These are phyloP conservation scores for Hystrix cristata DNA, from an alignment of 2,113 vertebrate genomes.

Conservation along the genomic window DNA sequence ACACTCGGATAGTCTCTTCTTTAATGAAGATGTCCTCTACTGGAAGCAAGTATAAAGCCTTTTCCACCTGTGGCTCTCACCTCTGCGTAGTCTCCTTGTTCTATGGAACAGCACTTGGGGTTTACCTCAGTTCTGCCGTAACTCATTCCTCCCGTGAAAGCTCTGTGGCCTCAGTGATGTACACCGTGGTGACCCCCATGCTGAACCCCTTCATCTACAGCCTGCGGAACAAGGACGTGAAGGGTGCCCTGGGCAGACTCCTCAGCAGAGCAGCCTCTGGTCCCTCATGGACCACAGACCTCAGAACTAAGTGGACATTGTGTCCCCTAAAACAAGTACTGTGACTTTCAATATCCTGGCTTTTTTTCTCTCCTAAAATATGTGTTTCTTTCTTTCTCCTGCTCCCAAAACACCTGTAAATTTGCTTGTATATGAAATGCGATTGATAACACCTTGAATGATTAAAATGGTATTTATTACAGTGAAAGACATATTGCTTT, in stretches of 20 bases:
- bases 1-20: slow-evolving; percentile 43
- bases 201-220: not conserved
- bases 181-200: not conserved
- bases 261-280: not conserved
- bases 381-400: not conserved
- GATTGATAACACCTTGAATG: too few species aligned
- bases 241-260: not conserved
- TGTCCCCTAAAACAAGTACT: not conserved
- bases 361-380: not conserved
- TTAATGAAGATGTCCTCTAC: slow-evolving; percentile 10
- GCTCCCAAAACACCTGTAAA: not conserved
- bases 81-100: not conserved
- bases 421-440: not conserved
- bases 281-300: not conserved
- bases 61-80: not conserved
- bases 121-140: not conserved
- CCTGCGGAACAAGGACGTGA: not conserved
- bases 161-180: not conserved
- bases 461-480: too few species aligned
- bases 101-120: not conserved
- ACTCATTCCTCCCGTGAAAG: not conserved
- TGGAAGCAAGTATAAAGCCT: not conserved
- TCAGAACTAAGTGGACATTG: not conserved
- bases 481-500: too few species aligned
- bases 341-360: not conserved